Evolutionary conservation across 2,797 vertebrate species (phyloP), one percentile per base, ranked within the genome.

Genomic region (Coracias cyanogaster): DNA sequence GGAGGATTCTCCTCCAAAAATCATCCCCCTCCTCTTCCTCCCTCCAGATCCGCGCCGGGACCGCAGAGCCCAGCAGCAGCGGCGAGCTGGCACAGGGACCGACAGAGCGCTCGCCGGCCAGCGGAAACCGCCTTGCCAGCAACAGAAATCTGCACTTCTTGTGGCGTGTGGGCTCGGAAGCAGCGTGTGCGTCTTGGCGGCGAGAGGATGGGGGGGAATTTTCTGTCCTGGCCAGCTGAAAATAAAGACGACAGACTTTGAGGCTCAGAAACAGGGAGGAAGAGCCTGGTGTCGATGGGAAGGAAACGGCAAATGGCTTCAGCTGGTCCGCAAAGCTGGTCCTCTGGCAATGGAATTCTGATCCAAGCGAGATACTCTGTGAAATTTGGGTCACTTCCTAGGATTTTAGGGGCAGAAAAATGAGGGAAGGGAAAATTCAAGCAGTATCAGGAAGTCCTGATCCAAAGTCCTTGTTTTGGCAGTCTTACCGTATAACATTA

Each of bases 391-490:
- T 41, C 58, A 12, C 18, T 73, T 69, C 29, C 2, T 18, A 6
- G 37, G 5, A 0, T 13, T 39, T 33, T 4, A 1, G 5, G 13
- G 46, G 45, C 9, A 41, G 20, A 10, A 15, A 45, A 78, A 21
- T 8, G 45, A 21, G 24, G 49, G 58, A 28, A 51, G n/a, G 31
- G 43, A 54, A 71, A 65, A 41, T 14, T 14, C 24, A 35, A 3
- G 21, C 8, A 4, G 0, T 7, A 9, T 16, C 5, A 3, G 57
- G 43, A 46, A 67, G 70, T 6, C 37, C 58, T 61, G 41, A n/a
- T 55, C 19, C 12, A 29, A 55, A n/a, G 11, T 4, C 3, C n/a
- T 80, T 29, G 13, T 25, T 51, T 90, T 55, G 69, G 35, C 35
- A 46, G 26, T 28, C 9, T 39, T 24, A 1, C 29, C 1, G 1